Conservation (phyloP, 2,113 vertebrate genomes). For the Zosterops pallidus region DNA sequence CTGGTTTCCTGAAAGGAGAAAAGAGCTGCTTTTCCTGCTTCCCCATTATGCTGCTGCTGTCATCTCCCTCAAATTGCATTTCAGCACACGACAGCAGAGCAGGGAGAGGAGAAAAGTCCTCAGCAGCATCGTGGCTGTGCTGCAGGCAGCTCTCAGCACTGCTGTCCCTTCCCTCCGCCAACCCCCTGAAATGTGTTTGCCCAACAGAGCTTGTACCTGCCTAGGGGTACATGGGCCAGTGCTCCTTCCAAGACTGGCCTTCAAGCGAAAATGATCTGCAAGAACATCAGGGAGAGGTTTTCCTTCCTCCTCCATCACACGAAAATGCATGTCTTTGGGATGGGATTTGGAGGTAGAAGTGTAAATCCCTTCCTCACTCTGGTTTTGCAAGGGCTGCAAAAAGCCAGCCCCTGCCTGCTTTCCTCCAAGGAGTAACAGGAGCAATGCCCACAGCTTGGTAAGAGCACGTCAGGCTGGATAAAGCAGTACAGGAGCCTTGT, state of each 20-base stretch:
- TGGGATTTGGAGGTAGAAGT: neutral
- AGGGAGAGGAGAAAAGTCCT: neutral
- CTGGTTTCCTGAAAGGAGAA: neutral
- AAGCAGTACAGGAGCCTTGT: neutral
- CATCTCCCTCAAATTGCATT: neutral
- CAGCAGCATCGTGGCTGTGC: neutral
- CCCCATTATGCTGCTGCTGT: neutral
- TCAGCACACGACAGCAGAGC: neutral
- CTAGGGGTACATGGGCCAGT: fast-evolving
- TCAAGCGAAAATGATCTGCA: neutral
- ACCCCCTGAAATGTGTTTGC: fast-evolving
- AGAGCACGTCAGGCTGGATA: neutral
- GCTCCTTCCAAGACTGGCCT: neutral
- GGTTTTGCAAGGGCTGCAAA: neutral
- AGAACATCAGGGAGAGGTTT: neutral
- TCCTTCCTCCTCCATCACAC: neutral
- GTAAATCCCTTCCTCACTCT: neutral
- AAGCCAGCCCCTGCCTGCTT: neutral
- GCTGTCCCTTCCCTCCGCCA: neutral
- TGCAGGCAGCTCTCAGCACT: neutral
- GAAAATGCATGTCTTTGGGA: neutral
- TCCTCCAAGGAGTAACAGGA: neutral
- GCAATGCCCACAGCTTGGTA: neutral
- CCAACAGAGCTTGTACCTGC: neutral
- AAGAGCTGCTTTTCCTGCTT: neutral